Evolutionary conservation across 2,888 invertebrate species (phyloP), one percentile per base, ranked within the genome.

Genomic region (Cheilosia variabilis): DNA sequence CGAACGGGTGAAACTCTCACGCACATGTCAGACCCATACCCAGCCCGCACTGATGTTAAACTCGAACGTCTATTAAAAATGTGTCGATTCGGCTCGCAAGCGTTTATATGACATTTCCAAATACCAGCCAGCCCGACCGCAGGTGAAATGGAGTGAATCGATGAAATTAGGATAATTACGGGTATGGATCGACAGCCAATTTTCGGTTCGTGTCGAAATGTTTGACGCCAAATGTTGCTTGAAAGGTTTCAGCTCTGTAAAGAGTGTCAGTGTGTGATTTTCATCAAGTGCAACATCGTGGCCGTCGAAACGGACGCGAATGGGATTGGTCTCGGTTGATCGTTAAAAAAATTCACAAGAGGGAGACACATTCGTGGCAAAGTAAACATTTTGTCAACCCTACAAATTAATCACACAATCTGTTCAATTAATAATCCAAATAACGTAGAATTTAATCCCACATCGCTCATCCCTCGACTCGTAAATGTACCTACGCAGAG

Each of bases 1-100:
- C 73, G 60, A 80, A 80, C 60, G 84, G 71, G 84, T 86, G 76
- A 76, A 86, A 60, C 58, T 71, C 75, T 86, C 84, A 86, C 80
- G 80, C 83, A 84, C 50, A 77, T 68, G 65, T 9, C 31, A 13
- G n/a, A 27, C 27, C 6, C 6, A 5, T 27, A 0, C 27, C 58
- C 37, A 66, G 17, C 41, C 71, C 31, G 31, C 31, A 58, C 57
- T 50, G 37, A 41, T 43, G 52, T 53, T 43, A 52, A 73, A 73
- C 27, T 22, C 27, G 19, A 63, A 41, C 22, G 22, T 15, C 37
- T 45, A 50, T 63, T 27, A 37, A 66, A 76, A 43, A 62, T 57
- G 55, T 71, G 58, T 79, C 71, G 78, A 79, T 72, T 66, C 72
- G 37, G 57, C 57, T 63, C 50, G 34, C 50, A 55, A 82, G 55